A percentile compares a stretch with the other conserved stretches of the same genome.
Conservation (phyloP, 2,797 vertebrate species). For the Rhinoraja longicauda region DNA sequence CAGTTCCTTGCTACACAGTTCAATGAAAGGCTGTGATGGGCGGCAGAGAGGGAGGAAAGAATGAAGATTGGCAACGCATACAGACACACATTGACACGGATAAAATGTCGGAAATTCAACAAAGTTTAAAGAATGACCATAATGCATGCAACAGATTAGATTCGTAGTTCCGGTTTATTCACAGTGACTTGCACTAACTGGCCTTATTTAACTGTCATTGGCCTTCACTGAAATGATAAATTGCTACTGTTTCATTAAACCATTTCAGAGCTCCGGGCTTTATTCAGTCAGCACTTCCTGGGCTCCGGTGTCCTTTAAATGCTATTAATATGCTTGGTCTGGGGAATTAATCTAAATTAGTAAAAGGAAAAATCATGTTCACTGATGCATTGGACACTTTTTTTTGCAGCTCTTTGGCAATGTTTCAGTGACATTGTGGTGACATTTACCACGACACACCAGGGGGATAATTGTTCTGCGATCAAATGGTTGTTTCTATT, state of each 20-base stretch:
- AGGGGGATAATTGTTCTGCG: background rate
- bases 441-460: background rate
- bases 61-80: background rate
- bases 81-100: too few relatives aligned
- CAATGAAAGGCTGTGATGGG: too few relatives aligned
- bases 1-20: too few relatives aligned
- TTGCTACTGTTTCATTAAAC: constrained; percentile 15
- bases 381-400: background rate
- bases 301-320: background rate
- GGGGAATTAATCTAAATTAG: constrained; percentile 27
- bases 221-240: constrained; percentile 24
- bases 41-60: background rate
- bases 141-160: background rate
- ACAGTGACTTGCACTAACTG: background rate
- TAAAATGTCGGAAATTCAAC: background rate
- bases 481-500: background rate
- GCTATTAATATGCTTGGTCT: background rate
- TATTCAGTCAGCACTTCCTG: constrained; percentile 27
- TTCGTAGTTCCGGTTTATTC: background rate
- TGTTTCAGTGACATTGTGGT: background rate
- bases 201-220: constrained; percentile 16
- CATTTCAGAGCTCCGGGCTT: background rate
- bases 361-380: background rate
- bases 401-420: background rate
- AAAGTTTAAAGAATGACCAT: background rate